phyloP scores from a whole-genome alignment of 2,113 vertebrate species.

The Antennarius striatus region DNA sequence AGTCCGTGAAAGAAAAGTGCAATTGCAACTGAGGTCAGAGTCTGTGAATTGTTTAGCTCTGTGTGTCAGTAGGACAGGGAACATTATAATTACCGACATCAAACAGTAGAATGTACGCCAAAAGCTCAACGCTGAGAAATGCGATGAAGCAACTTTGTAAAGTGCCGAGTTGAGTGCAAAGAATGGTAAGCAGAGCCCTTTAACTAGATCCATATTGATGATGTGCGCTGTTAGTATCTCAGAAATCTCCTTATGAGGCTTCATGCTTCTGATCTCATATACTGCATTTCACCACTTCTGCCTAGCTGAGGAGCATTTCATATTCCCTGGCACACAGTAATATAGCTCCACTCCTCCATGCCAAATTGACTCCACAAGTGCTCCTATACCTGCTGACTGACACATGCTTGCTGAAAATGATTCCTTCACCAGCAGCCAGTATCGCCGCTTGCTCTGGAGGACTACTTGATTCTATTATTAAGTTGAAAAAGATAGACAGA shows the following conservation, averaged over 20 bases:
- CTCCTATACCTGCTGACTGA: conserved; percentile 76
- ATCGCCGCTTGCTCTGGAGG: conserved; percentile 67
- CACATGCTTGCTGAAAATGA: conserved; percentile 74
- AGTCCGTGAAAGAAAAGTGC: conserved; percentile 32
- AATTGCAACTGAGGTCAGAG: conserved; percentile 35
- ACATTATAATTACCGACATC: conserved; percentile 31
- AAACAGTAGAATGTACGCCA: background rate
- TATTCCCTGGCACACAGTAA: conserved; percentile 74
- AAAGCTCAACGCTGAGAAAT: conserved; percentile 21
- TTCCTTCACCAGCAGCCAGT: conserved; percentile 66
- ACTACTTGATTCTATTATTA: conserved; percentile 75
- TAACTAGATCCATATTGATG: conserved; percentile 38
- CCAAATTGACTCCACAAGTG: conserved; percentile 80
- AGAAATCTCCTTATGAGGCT: conserved; percentile 61
- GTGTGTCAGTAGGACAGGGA: conserved; percentile 12
- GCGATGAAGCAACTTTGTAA: conserved; percentile 22
- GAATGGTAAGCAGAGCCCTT: conserved; percentile 41
- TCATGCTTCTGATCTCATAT: conserved; percentile 68
- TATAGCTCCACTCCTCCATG: conserved; percentile 71
- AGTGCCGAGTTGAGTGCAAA: conserved; percentile 15
- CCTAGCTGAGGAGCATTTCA: conserved; percentile 73
- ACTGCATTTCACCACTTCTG: conserved; percentile 68
- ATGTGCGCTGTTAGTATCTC: conserved; percentile 34
- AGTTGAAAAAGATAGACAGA: conserved; percentile 75
- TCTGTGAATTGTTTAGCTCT: conserved; percentile 25